Evolutionary conservation across 2,888 invertebrate genomes (phyloP).

Genomic region (Scotopteryx bipunctaria): DNA sequence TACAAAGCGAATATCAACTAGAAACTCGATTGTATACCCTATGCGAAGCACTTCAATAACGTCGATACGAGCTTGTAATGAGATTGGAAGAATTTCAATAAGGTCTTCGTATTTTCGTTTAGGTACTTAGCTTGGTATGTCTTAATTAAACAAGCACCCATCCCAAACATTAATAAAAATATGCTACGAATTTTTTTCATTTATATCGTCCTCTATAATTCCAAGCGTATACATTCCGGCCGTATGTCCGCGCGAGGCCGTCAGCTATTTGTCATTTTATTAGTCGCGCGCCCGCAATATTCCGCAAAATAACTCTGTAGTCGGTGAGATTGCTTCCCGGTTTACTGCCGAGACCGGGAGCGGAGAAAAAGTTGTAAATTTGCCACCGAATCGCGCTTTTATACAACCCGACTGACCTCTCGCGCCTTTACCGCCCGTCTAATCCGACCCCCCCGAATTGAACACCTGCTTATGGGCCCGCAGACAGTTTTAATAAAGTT

Average conservation of each 20-base stretch:
- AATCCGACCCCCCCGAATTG: constrained; percentile 62
- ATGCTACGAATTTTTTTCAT: constrained; percentile 30
- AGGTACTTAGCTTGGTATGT: too few relatives aligned
- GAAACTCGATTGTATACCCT: background rate
- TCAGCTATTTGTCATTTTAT: constrained; percentile 80
- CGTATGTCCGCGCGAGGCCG: constrained; percentile 55
- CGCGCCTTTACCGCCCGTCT: constrained; percentile 58
- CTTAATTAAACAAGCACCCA: constrained; percentile 14
- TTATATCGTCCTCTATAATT: constrained; percentile 37
- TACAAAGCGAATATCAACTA: constrained; percentile 4
- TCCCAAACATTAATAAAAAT: constrained; percentile 18
- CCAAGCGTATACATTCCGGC: constrained; percentile 45
- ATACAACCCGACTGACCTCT: constrained; percentile 75
- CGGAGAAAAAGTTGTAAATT: constrained; percentile 80
- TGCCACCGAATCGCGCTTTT: constrained; percentile 76
- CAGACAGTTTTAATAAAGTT: constrained; percentile 54
- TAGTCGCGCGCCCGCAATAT: constrained; percentile 76
- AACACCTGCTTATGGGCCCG: constrained; percentile 54
- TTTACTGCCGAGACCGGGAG: constrained; percentile 72
- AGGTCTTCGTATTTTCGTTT: background rate
- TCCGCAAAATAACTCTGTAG: constrained; percentile 74
- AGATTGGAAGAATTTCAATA: background rate
- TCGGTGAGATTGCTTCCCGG: constrained; percentile 74
- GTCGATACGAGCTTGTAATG: background rate
- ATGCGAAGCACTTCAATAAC: constrained; percentile 7